Evolutionary conservation across 2,888 invertebrate species (phyloP), one percentile per base, ranked within the genome.

Genomic region (Psylliodes chrysocephalus): DNA sequence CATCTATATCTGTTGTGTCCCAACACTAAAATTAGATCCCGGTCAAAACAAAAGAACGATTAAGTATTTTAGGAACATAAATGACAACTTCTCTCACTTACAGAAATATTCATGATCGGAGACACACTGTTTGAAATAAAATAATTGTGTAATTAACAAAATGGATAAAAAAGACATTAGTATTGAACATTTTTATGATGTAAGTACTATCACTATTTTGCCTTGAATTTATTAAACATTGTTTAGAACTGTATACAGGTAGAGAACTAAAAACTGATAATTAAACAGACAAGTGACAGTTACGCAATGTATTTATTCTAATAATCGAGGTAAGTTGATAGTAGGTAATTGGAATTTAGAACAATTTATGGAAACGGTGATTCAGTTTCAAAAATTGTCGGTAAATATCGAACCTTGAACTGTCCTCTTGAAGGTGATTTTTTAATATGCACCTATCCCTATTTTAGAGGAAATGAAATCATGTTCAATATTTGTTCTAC

Each of bases 391-490:
- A 18, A 18, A 42, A 2, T 51, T 18, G 19, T 35, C 15, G 19
- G 52, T 38, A 33, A 35, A 52, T 38, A 51, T 33, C 40, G n/a
- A 25, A 55, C 54, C 54, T 55, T 55, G 54, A 44, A 18, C 30
- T 55, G 54, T 44, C 44, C 30, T 8, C 25, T 54, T 25, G 40
- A 42, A 28, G 28, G 42, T 54, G 25, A 40, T 55, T 44, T 44
- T 55, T 55, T 30, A 44, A 30, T 44, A 35, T 53, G 15, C 54
- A 44, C 54, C 54, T 17, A 55, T 12, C 54, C 54, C 18, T 55
- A 38, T 44, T 55, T 55, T 55, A 7, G 17, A 55, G 54, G 54
- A 55, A 55, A 55, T 55, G 54, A 44, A 44, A 55, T 55, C 54
- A 55, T 55, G 42, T 22, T 44, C 54, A 55, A 55, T 55, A 55